Percentiles rank a stretch among this genome's conserved stretches.
Conservation (phyloP, 2,797 vertebrate species). For the Cynopterus sphinx region DNA sequence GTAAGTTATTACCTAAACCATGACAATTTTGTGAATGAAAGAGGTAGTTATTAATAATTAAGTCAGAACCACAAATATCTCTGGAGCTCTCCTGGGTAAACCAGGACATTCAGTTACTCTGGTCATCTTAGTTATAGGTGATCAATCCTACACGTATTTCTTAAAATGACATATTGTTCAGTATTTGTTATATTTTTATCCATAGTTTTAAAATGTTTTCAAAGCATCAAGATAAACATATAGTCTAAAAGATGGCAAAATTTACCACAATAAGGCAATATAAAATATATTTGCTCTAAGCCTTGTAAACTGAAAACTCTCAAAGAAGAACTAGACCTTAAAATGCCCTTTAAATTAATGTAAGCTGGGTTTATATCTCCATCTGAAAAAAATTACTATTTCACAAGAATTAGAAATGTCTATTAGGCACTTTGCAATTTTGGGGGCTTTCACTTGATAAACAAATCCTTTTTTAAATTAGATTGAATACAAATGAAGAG, state of each 20-base stretch:
- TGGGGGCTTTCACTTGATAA: not conserved
- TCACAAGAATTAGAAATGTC: not conserved
- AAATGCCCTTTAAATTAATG: not conserved
- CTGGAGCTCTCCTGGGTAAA: not conserved
- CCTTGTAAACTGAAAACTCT: not conserved
- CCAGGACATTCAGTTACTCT: not conserved
- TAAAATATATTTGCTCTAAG: not conserved
- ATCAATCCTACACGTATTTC: not conserved
- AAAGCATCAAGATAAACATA: not conserved
- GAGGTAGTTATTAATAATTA: not conserved
- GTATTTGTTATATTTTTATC: not conserved
- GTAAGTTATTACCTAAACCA: not conserved
- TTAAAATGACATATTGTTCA: not conserved
- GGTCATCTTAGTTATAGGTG: rapidly evolving
- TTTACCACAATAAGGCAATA: not conserved
- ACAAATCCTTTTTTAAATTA: not conserved
- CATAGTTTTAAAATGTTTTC: not conserved
- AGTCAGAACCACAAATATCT: not conserved
- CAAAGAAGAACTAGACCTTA: not conserved
- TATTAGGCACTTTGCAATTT: not conserved
- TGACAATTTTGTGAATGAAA: not conserved
- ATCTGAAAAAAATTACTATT: not conserved
- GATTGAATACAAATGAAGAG: not conserved
- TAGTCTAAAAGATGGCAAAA: not conserved
- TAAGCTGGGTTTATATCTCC: not conserved